Evolutionary conservation across 2,797 vertebrate species (phyloP), one percentile per base, ranked within the genome.

Genomic region (Gadopsis marmoratus): DNA sequence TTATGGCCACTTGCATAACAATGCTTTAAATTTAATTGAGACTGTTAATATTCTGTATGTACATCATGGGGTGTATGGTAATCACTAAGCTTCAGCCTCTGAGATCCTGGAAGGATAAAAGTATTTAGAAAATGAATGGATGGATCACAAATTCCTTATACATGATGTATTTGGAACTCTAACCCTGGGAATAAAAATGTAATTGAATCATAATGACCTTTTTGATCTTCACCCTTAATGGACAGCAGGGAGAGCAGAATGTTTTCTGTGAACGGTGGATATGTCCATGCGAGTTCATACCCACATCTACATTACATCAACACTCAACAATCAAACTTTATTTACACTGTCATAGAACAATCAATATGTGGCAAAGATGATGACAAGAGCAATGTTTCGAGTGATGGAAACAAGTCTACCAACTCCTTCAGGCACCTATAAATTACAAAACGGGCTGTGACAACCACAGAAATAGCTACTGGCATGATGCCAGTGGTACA

Each of bases 131-230:
- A 50, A 72, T 62, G 33, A 23, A 84, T 53, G 21, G 47, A 77
- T 47, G 9, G 26, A 76, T 73, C 55, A 58, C 11, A 48, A 54
- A 71, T 48, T 61, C 37, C 54, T 48, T 74, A 79, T 58, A 66
- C 33, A 58, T 33, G 9, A 65, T 37, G 14, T 33, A 53, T 29
- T 50, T 70, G 26, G 7, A 76, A 33, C 48, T 47, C 55, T 47
- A 59, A 58, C 58, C 45, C 9, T 63, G 39, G 35, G 35, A 71
- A 66, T 63, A 5, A 59, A 31, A 68, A 72, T 26, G 7, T 50
- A 70, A 82, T 63, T 74, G 26, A 83, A 74, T 67, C 1, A 2
- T 71, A 48, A 72, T 45, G 31, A 71, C 63, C 69, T 78, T 47
- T 74, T 37, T 66, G 39, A 70, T 78, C 71, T 77, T 72, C 31